These are phyloP conservation scores for Aplysina aerophoba DNA, from an alignment of 37 sponge, comb jelly and placozoan genomes.

Conservation along the genomic window DNA sequence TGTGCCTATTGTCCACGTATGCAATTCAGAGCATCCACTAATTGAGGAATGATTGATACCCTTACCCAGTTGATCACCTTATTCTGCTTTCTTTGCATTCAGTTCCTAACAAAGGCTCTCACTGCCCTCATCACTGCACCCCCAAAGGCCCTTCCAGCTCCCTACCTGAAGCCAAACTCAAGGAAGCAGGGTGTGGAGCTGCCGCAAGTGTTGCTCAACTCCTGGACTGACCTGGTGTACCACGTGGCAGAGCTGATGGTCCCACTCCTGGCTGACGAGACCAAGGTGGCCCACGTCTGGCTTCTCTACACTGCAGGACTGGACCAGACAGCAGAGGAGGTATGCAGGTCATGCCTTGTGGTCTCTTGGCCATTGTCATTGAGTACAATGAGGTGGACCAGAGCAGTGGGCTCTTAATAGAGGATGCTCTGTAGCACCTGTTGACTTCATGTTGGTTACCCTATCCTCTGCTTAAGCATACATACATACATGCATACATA, in stretches of 20 bases:
- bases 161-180: not conserved
- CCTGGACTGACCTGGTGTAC: slow-evolving; percentile 7
- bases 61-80: too few species aligned
- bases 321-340: slow-evolving; percentile 2
- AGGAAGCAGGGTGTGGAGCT: too few species aligned
- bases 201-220: slow-evolving; percentile 2
- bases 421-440: too few species aligned
- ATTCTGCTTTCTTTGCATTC: not conserved
- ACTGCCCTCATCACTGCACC: not conserved
- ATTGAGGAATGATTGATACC: too few species aligned
- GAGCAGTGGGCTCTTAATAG: too few species aligned
- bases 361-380: too few species aligned
- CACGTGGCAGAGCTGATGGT: not conserved
- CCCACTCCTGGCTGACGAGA: not conserved
- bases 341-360: not conserved
- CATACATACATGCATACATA: too few species aligned
- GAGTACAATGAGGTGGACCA: too few species aligned
- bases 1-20: too few species aligned
- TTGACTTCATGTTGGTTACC: too few species aligned
- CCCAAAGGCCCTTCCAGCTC: not conserved
- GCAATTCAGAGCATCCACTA: too few species aligned
- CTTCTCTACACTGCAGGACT: slow-evolving; percentile 4
- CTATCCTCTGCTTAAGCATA: too few species aligned
- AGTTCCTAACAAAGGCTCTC: slow-evolving; percentile 17
- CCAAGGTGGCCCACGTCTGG: not conserved